These are phyloP conservation scores for Trichomycterus rosablanca DNA, from an alignment of 2,113 vertebrate genomes.

Conservation along the genomic window DNA sequence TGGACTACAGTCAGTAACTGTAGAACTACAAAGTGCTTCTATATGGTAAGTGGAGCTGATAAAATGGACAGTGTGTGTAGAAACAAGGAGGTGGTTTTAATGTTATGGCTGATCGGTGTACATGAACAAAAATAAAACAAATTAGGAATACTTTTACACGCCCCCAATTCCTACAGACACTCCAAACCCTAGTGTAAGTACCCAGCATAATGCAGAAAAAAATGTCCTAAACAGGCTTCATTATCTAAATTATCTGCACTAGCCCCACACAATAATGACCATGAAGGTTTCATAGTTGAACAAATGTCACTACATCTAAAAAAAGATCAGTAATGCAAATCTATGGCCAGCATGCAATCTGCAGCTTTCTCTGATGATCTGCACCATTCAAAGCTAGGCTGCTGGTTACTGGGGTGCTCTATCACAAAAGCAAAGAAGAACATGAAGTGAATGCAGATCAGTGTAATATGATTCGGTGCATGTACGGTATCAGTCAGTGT, in stretches of 20 bases:
- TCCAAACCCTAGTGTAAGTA: too few relatives aligned
- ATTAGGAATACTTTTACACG: too few relatives aligned
- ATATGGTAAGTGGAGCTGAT: too few relatives aligned
- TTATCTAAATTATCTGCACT: background rate
- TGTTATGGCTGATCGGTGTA: too few relatives aligned
- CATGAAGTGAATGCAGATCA: conserved; percentile 22
- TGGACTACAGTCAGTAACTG: too few relatives aligned
- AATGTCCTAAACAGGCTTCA: conserved; percentile 15
- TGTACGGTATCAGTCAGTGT: conserved; percentile 26
- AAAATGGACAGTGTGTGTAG: too few relatives aligned
- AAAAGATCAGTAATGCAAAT: conserved; percentile 21
- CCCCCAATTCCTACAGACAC: too few relatives aligned
- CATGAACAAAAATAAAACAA: too few relatives aligned
- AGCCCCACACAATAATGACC: background rate
- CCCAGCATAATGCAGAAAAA: too few relatives aligned
- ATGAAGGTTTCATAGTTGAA: conserved; percentile 17
- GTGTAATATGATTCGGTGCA: conserved; percentile 14
- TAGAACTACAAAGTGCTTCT: too few relatives aligned
- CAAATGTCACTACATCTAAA: conserved; percentile 16
- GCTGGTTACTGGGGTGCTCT: conserved; percentile 10
- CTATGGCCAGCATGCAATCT: background rate
- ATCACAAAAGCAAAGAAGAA: too few relatives aligned
- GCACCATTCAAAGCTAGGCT: conserved; percentile 6
- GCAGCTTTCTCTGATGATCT: conserved; percentile 1
- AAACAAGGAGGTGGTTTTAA: too few relatives aligned